Conservation (phyloP, 2,888 invertebrate species). For the Glyphotaelius pellucidus region DNA sequence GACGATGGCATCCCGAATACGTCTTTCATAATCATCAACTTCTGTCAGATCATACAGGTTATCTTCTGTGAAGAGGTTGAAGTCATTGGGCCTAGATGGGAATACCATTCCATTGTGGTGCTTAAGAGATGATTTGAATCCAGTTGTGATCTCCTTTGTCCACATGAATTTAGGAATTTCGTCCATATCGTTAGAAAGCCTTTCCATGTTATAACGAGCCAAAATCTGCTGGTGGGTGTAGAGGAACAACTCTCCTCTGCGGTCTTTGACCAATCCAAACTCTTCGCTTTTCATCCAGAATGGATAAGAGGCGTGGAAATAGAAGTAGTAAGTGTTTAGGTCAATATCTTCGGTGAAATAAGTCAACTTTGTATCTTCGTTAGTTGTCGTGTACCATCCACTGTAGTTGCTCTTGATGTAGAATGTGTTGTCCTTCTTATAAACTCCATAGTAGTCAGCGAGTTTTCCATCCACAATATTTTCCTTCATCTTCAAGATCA, state of each 20-base stretch:
- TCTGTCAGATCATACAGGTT: slow-evolving; percentile 60
- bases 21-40: slow-evolving; percentile 71
- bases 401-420: slow-evolving; percentile 84
- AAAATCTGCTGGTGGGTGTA: slow-evolving; percentile 74
- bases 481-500: slow-evolving; percentile 81
- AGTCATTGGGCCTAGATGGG: slow-evolving; percentile 75
- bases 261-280: slow-evolving; percentile 69
- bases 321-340: slow-evolving; percentile 79
- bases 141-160: slow-evolving; percentile 74
- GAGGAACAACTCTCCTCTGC: slow-evolving; percentile 74
- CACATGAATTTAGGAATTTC: slow-evolving; percentile 79
- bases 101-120: slow-evolving; percentile 78
- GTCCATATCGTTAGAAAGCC: slow-evolving; percentile 79
- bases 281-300: slow-evolving; percentile 76
- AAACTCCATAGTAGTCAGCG: slow-evolving; percentile 75
- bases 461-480: slow-evolving; percentile 73
- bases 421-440: slow-evolving; percentile 75
- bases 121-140: slow-evolving; percentile 79
- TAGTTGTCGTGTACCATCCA: slow-evolving; percentile 77
- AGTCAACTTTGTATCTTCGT: slow-evolving; percentile 73
- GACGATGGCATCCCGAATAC: slow-evolving; percentile 75
- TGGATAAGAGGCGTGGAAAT: slow-evolving; percentile 77
- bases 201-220: slow-evolving; percentile 80
- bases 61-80: slow-evolving; percentile 41
- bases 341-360: slow-evolving; percentile 84